Base-by-base conservation (phyloP, 2,888 invertebrate genomes). In the Sialis lutaria region DNA sequence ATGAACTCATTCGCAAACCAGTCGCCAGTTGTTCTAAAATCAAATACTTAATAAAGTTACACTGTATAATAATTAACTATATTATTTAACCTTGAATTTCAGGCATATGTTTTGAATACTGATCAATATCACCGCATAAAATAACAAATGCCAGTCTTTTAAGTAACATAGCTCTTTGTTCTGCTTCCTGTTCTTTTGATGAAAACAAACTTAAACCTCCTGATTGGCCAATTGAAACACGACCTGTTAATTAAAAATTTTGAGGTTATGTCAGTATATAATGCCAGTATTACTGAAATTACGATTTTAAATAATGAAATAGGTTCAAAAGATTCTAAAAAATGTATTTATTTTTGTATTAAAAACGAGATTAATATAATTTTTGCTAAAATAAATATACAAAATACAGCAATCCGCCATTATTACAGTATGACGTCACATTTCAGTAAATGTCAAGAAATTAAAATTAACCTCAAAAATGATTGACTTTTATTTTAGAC, bases 71-170 rank as follows among this genome's bases (percentile, higher is more conserved):
- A 7, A 37, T 37, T 37, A 7, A 37, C n/a, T 37, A 35, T 35
- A 35, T 35, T 9, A 41, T 51, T 53, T 57, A 64, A 86, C 87
- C 87, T 74, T 88, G 88, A 58, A 90, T 87, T 59, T 88, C 88
- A 5, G 88, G 86, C 80, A 89, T 85, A 58, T 82, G 82, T 59
- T 82, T 82, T 56, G 84, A 81, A 62, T 88, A 89, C 60, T 89
- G 88, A 66, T 90, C 89, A 51, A 76, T 75, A 59, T 89, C 88
- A 58, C 86, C 84, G 62, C 87, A 88, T 60, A 85, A 82, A 58
- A 90, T 82, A 44, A 86, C 82, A 60, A 87, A 89, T 2, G 87
- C 83, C 50, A 90, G 64, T 44, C 87, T 70, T 61, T 89, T 90
- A 50, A 89, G 64, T 45, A 89, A 69, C 62, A 84, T 81, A 0